Evolutionary conservation across 2,888 invertebrate genomes (phyloP).

Genomic region (Acleris literana): DNA sequence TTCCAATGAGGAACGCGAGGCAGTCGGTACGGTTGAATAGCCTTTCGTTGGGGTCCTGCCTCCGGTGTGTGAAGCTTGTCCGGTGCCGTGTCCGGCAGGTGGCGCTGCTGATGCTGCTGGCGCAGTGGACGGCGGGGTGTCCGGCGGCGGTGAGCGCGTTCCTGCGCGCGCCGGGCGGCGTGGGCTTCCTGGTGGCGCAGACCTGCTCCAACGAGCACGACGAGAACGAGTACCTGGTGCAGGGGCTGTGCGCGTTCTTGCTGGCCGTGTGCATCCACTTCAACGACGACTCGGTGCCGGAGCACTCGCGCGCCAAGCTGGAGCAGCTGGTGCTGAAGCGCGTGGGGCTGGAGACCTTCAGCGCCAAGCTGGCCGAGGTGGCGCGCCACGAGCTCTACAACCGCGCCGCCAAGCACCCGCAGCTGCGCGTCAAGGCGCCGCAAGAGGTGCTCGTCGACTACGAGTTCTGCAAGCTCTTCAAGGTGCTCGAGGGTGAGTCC

Average conservation of each 20-base stretch:
- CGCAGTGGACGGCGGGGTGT: conserved; percentile 94
- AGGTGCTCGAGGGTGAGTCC: conserved; percentile 87
- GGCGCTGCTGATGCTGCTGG: conserved; percentile 94
- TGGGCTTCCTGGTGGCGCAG: conserved; percentile 93
- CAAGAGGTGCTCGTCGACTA: conserved; percentile 95
- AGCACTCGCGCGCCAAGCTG: conserved; percentile 87
- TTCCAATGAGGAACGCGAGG: no score
- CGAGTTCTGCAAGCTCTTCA: conserved; percentile 96
- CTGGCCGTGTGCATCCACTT: conserved; percentile 96
- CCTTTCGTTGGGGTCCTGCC: no score
- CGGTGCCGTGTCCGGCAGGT: conserved; percentile 70
- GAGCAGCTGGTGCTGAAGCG: conserved; percentile 91
- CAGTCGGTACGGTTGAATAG: no score
- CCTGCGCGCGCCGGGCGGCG: conserved; percentile 89
- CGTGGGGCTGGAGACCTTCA: conserved; percentile 94
- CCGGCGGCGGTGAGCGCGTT: conserved; percentile 92
- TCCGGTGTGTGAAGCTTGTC: no score
- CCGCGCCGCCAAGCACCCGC: conserved; percentile 96
- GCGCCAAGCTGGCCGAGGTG: conserved; percentile 93
- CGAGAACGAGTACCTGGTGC: conserved; percentile 93
- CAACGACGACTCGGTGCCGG: conserved; percentile 91
- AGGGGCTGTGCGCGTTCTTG: conserved; percentile 94
- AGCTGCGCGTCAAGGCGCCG: conserved; percentile 89
- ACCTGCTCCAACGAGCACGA: conserved; percentile 93
- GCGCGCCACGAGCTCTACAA: conserved; percentile 95